These are phyloP conservation scores for Lysiphlebus fabarum DNA, from an alignment of 1,140 invertebrate species.

Conservation along the genomic window DNA sequence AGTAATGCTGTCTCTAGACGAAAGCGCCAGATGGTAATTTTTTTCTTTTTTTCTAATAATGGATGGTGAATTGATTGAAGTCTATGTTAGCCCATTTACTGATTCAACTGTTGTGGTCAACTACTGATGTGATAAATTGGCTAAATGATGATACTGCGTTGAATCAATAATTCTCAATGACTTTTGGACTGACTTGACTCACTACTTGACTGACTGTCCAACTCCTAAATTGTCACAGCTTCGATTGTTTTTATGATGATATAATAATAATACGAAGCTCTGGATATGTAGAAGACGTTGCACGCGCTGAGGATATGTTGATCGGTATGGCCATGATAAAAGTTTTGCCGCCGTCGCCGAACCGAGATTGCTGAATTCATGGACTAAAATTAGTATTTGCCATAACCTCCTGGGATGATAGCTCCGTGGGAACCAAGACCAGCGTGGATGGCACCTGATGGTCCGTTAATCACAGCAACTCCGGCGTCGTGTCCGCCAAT, in stretches of 20 bases:
- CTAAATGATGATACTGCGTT: not conserved
- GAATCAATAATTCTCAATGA: slow-evolving; percentile 2
- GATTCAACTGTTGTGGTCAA: slow-evolving; percentile 17
- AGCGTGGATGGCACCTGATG: slow-evolving; percentile 55
- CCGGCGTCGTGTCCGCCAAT: slow-evolving; percentile 54
- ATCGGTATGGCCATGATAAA: slow-evolving; percentile 51
- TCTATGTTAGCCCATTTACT: slow-evolving; percentile 8
- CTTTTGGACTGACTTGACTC: slow-evolving; percentile 24
- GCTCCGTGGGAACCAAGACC: slow-evolving; percentile 55
- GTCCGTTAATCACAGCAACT: slow-evolving; percentile 56
- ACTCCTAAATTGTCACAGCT: slow-evolving; percentile 37
- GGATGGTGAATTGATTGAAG: not conserved
- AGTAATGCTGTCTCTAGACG: no score
- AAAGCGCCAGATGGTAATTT: no score
- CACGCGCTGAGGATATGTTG: slow-evolving; percentile 48
- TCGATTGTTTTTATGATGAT: slow-evolving; percentile 34
- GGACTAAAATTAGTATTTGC: slow-evolving; percentile 51
- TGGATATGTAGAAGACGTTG: slow-evolving; percentile 46
- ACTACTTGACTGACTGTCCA: slow-evolving; percentile 28
- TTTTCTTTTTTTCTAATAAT: slow-evolving; percentile 24
- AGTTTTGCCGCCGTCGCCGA: slow-evolving; percentile 55
- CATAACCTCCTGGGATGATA: slow-evolving; percentile 50
- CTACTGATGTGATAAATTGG: slow-evolving; percentile 22
- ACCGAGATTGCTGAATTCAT: slow-evolving; percentile 55
- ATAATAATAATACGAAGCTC: slow-evolving; percentile 34